phyloP scores from a whole-genome alignment of 2,113 vertebrate species.

The Hystrix cristata region DNA sequence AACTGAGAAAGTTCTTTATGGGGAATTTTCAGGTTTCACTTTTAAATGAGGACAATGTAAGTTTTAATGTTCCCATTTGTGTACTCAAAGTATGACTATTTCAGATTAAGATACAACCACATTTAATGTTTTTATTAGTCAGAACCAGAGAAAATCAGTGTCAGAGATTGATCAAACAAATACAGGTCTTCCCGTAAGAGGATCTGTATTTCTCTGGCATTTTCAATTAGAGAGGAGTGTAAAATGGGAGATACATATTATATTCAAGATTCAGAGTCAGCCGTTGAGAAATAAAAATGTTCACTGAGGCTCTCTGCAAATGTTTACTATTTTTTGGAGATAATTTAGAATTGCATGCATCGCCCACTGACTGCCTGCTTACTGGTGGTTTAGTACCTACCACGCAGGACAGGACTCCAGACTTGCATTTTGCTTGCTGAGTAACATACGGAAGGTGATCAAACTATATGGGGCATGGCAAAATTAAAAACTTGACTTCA shows the following conservation, averaged over 20 bases:
- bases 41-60: conserved; percentile 11
- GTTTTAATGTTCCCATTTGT: not conserved
- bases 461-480: no score
- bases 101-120: not conserved
- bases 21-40: not conserved
- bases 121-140: conserved; percentile 55
- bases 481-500: no score
- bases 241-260: not conserved
- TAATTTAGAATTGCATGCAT: not conserved
- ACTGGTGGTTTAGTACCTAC: not conserved
- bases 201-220: not conserved
- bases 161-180: conserved; percentile 59
- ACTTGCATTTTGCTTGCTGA: not conserved
- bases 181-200: conserved; percentile 21
- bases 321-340: conserved; percentile 24
- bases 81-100: not conserved
- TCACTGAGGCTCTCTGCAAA: not conserved
- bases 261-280: not conserved
- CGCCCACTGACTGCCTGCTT: not conserved
- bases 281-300: not conserved
- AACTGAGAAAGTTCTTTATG: not conserved
- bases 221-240: conserved; percentile 37
- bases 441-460: not conserved
- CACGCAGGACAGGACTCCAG: not conserved
- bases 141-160: conserved; percentile 32